Percentiles rank a stretch among this genome's conserved stretches.
Evolutionary conservation across 2,888 invertebrate genomes (phyloP).

Genomic region (Heteromurus nitidus): DNA sequence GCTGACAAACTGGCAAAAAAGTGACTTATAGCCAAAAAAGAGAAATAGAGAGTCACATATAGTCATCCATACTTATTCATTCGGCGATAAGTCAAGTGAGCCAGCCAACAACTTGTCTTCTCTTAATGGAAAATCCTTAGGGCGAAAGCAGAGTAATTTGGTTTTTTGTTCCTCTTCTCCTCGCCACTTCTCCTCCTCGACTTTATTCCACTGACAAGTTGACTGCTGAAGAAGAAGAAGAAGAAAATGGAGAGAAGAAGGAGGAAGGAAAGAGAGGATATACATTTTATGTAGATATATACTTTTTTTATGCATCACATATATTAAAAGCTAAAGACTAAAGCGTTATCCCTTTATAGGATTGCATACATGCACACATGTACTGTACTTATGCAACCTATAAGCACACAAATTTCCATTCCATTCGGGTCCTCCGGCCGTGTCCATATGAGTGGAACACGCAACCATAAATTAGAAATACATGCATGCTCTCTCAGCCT

Average conservation of each 20-base stretch:
- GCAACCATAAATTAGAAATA: conserved; percentile 61
- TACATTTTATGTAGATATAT: too few species aligned
- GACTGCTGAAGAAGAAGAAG: conserved; percentile 1
- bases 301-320: too few species aligned
- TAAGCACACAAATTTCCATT: too few species aligned
- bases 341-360: too few species aligned
- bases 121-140: conserved; percentile 49
- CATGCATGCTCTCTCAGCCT: neutral
- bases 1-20: conserved; percentile 31
- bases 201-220: conserved; percentile 1
- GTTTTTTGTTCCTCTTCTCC: neutral
- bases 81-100: conserved; percentile 23
- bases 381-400: too few species aligned
- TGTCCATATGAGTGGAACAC: conserved; percentile 15
- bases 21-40: conserved; percentile 22
- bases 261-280: conserved; percentile 36
- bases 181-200: neutral
- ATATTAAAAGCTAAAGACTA: too few species aligned
- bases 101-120: conserved; percentile 5
- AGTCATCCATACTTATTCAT: conserved; percentile 25
- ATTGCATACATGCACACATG: too few species aligned
- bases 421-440: too few species aligned
- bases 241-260: neutral
- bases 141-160: conserved; percentile 21
- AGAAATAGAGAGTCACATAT: conserved; percentile 15